Conservation (phyloP, 1,140 invertebrate genomes). For the Drosophila eugracilis region DNA sequence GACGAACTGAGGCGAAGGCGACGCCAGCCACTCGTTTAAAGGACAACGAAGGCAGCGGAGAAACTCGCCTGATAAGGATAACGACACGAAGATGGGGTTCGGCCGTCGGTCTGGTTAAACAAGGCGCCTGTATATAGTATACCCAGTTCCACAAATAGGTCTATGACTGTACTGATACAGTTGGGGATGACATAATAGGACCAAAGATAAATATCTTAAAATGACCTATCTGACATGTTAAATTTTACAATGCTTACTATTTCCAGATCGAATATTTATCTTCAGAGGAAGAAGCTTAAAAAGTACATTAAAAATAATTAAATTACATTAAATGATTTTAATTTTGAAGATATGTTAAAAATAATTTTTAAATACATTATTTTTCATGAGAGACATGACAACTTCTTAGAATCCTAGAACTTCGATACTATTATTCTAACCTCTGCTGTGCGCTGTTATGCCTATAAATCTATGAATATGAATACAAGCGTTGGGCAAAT, state of each 20-base stretch:
- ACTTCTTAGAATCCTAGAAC: no score
- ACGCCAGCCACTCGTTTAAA: constrained; percentile 58
- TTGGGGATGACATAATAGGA: background rate
- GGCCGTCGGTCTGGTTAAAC: constrained; percentile 16
- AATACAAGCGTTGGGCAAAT: constrained; percentile 36
- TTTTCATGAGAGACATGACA: no score
- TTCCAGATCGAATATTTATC: no score
- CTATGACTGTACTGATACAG: constrained; percentile 24
- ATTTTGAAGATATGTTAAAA: no score
- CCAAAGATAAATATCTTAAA: no score
- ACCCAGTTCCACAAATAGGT: constrained; percentile 15
- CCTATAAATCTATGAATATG: constrained; percentile 8
- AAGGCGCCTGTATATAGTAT: constrained; percentile 2
- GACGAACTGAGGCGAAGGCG: constrained; percentile 66
- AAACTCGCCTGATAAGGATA: constrained; percentile 70
- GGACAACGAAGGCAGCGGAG: constrained; percentile 47
- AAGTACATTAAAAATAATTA: no score
- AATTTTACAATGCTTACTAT: no score
- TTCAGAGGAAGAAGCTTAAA: no score
- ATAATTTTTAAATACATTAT: no score
- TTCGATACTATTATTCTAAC: background rate
- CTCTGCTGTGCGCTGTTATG: constrained; percentile 2
- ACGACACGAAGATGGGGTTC: constrained; percentile 49
- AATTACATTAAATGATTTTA: no score
- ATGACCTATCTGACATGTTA: no score